phyloP scores from a whole-genome alignment of 2,888 invertebrate genomes.

The Rhimphoctona megacephalus region DNA sequence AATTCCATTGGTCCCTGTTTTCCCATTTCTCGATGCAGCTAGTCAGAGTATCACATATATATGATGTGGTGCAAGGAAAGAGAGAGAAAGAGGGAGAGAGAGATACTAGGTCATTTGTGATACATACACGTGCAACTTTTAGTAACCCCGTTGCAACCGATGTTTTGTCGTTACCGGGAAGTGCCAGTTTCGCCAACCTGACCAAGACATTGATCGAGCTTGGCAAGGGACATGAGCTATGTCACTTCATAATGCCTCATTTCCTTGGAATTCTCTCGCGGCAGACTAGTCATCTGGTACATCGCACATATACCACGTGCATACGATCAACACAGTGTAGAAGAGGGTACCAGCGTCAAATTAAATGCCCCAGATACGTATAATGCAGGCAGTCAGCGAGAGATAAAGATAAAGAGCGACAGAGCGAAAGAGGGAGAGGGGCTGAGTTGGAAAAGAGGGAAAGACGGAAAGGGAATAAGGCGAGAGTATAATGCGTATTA shows the following conservation, averaged over 20 bases:
- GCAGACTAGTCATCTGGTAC: conserved; percentile 44
- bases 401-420: conserved; percentile 11
- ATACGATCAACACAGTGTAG: conserved; percentile 24
- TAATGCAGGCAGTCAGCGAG: conserved; percentile 50
- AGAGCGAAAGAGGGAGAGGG: neutral
- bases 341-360: conserved; percentile 58
- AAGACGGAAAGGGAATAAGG: neutral
- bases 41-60: conserved; percentile 38
- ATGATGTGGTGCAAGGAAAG: conserved; percentile 4
- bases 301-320: conserved; percentile 27
- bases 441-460: neutral
- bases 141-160: conserved; percentile 47
- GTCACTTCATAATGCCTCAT: conserved; percentile 68
- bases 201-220: conserved; percentile 69
- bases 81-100: neutral
- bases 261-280: conserved; percentile 67
- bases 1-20: conserved; percentile 50
- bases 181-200: conserved; percentile 47
- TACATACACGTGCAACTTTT: conserved; percentile 28
- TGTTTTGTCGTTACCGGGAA: conserved; percentile 46
- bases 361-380: conserved; percentile 66
- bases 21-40: conserved; percentile 49
- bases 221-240: conserved; percentile 65
- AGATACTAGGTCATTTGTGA: conserved; percentile 63
- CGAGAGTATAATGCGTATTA: conserved; percentile 53